A percentile compares a stretch with the other conserved stretches of the same genome.
Evolutionary conservation across 2,797 vertebrate genomes (phyloP).

Genomic region (Rhincodon typus): DNA sequence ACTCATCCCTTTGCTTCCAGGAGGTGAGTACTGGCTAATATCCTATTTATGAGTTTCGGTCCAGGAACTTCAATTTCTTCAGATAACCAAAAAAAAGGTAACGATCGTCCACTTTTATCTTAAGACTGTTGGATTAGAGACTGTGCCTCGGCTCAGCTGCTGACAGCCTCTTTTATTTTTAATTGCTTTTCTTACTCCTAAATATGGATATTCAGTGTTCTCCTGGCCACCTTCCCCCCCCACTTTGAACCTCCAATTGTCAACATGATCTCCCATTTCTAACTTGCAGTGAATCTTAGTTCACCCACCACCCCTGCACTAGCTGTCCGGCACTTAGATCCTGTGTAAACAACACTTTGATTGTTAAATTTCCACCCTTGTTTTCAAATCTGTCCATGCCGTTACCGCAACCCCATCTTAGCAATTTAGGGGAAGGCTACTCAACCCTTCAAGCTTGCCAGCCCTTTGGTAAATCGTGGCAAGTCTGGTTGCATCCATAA

Average conservation of each 20-base stretch:
- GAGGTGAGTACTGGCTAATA: slow-evolving; percentile 49
- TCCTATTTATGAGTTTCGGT: neutral
- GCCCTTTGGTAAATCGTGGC: no score
- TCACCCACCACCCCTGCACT: no score
- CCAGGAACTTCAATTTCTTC: neutral
- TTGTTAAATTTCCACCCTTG: no score
- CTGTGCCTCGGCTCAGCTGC: neutral
- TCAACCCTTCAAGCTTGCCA: no score
- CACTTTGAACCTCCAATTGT: neutral
- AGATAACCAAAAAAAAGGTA: neutral
- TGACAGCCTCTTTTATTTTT: neutral
- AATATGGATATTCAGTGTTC: neutral
- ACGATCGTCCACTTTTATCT: no score
- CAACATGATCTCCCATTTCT: neutral
- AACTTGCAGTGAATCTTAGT: no score
- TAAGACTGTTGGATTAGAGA: neutral
- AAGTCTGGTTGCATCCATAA: no score
- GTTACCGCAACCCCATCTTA: no score
- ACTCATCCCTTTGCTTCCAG: slow-evolving; percentile 65
- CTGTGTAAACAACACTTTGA: no score
- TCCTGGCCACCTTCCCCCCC: neutral
- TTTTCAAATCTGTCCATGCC: no score
- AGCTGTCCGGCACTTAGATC: no score
- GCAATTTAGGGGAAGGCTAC: no score
- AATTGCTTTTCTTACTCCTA: neutral